Base-by-base conservation (phyloP, 2,888 invertebrate species). In the Alviniconcha strummeri region DNA sequence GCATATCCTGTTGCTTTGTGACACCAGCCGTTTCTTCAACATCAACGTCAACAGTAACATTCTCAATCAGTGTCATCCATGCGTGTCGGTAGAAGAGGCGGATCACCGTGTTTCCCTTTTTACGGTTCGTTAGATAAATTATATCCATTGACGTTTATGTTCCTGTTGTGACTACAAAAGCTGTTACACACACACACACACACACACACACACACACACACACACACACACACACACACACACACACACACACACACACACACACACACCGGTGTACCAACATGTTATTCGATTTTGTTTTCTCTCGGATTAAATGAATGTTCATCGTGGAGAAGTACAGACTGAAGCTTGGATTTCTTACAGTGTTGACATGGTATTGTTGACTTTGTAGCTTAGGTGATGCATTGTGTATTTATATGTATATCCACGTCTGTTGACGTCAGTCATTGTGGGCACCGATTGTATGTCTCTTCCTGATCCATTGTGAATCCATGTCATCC, bases 301-400 rank as follows among this genome's bases (percentile, higher is more conserved):
- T 36, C 36, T 36, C 36, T 36, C 36, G 36, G 36, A 75, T 75
- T 54, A 54, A 75, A 55, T 71, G n/a, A 71, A 8, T 71, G 5
- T 71, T 71, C 19, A 5, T 17, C 13, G 57, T 57, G 36, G 36
- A 36, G 36, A 36, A 36, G 36, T 36, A 36, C 36, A 57, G 76
- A 77, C 76, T 57, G 57, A 77, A 54, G 76, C 76, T 77, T 77
- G 76, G 57, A 75, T 77, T 77, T 77, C 76, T 77, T 77, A 77
- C 76, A 77, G 57, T 55, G 76, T 77, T 77, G 57, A 57, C 36
- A 36, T 36, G 36, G 36, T 36, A 36, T 36, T 36, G 36, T 36
- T 36, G 36, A 36, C 36, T 36, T 36, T 36, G 36, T 36, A 36
- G 36, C 36, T 36, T 36, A 36, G 36, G 36, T 36, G 36, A 36